These are phyloP conservation scores for Dendroctonus ponderosae DNA, from an alignment of 1,140 invertebrate species.

Conservation along the genomic window DNA sequence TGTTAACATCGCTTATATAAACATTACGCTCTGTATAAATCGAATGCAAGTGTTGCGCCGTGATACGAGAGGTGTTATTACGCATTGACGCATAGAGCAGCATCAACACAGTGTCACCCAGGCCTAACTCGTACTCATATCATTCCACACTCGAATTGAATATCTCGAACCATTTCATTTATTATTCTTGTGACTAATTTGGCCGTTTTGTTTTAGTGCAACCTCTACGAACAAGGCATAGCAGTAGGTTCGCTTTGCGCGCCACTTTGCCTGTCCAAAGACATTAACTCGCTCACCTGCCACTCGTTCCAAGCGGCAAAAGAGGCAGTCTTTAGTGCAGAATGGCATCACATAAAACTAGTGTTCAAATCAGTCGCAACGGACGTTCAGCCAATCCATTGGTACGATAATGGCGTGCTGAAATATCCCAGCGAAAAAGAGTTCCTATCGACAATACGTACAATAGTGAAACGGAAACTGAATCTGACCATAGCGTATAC, in stretches of 20 bases:
- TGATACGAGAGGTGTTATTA: too few relatives aligned
- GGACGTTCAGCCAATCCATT: conserved; percentile 48
- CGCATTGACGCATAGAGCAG: background rate
- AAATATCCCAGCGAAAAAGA: conserved; percentile 57
- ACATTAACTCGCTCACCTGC: conserved; percentile 57
- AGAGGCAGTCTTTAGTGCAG: conserved; percentile 59
- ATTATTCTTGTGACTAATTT: conserved; percentile 9
- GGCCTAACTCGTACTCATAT: background rate
- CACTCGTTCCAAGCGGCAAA: conserved; percentile 59
- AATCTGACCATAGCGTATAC: conserved; percentile 55
- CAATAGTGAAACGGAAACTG: conserved; percentile 55
- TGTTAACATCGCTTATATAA: background rate
- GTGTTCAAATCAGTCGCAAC: conserved; percentile 58
- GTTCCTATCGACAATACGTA: conserved; percentile 55
- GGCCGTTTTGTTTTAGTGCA: conserved; percentile 54
- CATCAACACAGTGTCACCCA: background rate
- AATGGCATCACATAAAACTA: conserved; percentile 55
- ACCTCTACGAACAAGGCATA: conserved; percentile 52
- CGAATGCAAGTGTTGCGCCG: too few relatives aligned
- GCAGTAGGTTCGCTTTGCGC: conserved; percentile 60
- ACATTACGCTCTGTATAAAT: background rate
- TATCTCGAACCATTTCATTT: background rate
- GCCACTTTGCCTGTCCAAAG: conserved; percentile 55
- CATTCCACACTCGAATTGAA: background rate
- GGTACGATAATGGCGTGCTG: conserved; percentile 53